Evolutionary conservation across 2,113 vertebrate species (phyloP).

Genomic region (Oryzias curvinotus): DNA sequence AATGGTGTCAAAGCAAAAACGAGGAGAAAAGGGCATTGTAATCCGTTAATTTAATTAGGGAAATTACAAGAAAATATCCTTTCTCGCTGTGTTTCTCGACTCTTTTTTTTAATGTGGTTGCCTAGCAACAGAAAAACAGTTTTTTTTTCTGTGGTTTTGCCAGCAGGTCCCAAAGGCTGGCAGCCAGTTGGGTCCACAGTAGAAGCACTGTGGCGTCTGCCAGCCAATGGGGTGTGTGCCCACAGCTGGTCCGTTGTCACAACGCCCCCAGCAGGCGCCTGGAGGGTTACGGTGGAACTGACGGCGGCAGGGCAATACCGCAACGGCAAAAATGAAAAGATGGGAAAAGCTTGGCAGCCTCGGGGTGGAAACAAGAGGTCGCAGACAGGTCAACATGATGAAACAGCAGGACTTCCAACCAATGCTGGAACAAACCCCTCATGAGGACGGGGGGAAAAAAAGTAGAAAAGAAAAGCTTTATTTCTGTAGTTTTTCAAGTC

Average conservation of each 20-base stretch:
- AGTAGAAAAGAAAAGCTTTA: not conserved
- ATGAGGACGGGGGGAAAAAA: not conserved
- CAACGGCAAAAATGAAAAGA: not conserved
- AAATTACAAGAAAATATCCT: conserved; percentile 66
- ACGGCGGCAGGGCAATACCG: not conserved
- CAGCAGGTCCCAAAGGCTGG: conserved; percentile 57
- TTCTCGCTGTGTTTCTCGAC: conserved; percentile 27
- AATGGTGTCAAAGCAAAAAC: conserved; percentile 56
- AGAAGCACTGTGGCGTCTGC: conserved; percentile 58
- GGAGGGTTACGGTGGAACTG: conserved; percentile 3
- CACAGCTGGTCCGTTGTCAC: conserved; percentile 42
- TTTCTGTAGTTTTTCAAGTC: conserved; percentile 18
- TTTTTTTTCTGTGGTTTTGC: conserved; percentile 59
- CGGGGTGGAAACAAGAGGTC: conserved; percentile 35
- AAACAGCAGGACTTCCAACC: conserved; percentile 24
- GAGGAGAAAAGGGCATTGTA: conserved; percentile 50
- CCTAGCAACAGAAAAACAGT: conserved; percentile 71
- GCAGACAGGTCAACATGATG: conserved; percentile 19
- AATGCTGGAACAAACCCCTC: not conserved
- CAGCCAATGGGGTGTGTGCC: conserved; percentile 51
- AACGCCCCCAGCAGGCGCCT: conserved; percentile 32
- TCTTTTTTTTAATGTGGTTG: conserved; percentile 62
- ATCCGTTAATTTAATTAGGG: conserved; percentile 76
- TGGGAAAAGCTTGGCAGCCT: conserved; percentile 2
- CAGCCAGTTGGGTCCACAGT: conserved; percentile 50